Evolutionary conservation across 2,797 vertebrate species (phyloP), one percentile per base, ranked within the genome.

Genomic region (Florisuga fusca): DNA sequence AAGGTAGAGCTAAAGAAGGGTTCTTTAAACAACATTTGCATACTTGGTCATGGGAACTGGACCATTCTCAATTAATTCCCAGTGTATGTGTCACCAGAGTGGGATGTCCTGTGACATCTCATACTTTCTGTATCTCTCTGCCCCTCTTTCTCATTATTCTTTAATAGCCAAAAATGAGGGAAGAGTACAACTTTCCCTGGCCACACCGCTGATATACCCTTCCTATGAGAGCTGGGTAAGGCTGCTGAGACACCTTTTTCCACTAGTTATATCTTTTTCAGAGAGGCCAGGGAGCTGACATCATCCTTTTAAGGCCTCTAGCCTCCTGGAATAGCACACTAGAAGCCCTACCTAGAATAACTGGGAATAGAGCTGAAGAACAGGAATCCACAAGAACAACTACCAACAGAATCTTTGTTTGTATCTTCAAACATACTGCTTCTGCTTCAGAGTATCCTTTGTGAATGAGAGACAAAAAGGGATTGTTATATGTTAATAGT

Each of bases 251-350:
- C 43, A 68, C 55, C 62, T 27, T 36, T 90, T 89, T 89, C 55
- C 55, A 55, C 17, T 53, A 59, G 43, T 55, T 66, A 6, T 61
- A 57, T 91, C 38, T 85, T 63, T 64, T 48, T 66, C 36, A 50
- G 68, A 61, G 78, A 48, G 50, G 4, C 17, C 46, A 50, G 19
- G 36, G 45, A 77, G 46, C 50, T 83, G 78, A 87, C 68, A 58
- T 41, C 19, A 36, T n/a, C 50, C 45, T 63, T 88, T 82, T 34
- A 73, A 82, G 38, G 51, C 62, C 80, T 90, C 41, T 64, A 45
- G 64, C 68, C 68, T 83, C 1, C 0, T 75, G 64, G 46, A 26
- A 54, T 67, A 51, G 12, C 36, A n/a, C 0, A 0, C 38, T 31
- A 71, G 59, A 82, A 90, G 12, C 34, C 4, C n/a, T 51, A 41